phyloP scores from a whole-genome alignment of 2,888 invertebrate species.

The Chrysolina americana region DNA sequence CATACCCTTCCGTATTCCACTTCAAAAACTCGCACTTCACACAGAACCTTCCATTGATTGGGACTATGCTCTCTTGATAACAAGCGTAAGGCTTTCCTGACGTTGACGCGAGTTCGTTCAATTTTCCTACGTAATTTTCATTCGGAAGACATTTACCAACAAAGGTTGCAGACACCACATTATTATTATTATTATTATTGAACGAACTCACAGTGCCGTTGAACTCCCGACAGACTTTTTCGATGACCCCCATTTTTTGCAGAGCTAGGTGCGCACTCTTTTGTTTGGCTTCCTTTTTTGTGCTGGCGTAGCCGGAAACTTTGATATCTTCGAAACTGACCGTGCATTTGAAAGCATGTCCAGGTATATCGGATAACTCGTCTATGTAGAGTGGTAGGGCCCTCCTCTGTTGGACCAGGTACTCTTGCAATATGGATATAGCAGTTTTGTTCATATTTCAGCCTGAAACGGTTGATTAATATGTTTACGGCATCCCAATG shows the following conservation, averaged over 20 bases:
- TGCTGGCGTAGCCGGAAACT: constrained; percentile 42
- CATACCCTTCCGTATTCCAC: constrained; percentile 42
- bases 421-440: constrained; percentile 52
- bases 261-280: constrained; percentile 46
- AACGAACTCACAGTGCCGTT: not conserved
- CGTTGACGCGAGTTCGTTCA: constrained; percentile 48
- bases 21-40: constrained; percentile 43
- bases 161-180: not conserved
- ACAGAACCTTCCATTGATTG: constrained; percentile 38
- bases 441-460: constrained; percentile 45
- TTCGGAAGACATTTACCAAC: not conserved
- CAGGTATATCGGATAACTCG: constrained; percentile 28
- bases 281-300: constrained; percentile 54
- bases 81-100: constrained; percentile 38
- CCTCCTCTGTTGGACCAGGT: constrained; percentile 33
- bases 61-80: constrained; percentile 36
- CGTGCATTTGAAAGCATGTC: constrained; percentile 39
- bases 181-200: not conserved
- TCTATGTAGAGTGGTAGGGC: constrained; percentile 40
- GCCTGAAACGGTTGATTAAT: not conserved
- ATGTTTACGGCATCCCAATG: not conserved
- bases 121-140: constrained; percentile 47
- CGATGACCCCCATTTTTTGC: constrained; percentile 17
- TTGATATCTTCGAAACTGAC: constrained; percentile 34
- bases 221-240: not conserved